A percentile compares a stretch with the other conserved stretches of the same genome.
Conservation (phyloP, 2,888 invertebrate genomes). For the Drosophila heteroneura region DNA sequence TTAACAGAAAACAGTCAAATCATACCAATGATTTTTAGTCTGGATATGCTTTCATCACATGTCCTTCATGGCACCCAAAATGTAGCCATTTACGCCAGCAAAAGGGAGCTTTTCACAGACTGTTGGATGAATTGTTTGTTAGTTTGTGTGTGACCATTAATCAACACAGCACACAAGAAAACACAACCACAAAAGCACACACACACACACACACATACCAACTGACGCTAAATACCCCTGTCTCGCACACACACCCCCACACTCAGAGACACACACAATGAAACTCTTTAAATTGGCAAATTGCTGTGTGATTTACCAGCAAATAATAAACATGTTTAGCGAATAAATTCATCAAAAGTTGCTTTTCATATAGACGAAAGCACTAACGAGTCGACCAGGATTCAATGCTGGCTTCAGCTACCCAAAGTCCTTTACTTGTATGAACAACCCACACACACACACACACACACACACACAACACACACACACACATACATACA, state of each 20-base stretch:
- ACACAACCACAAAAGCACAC: constrained; percentile 29
- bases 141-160: constrained; percentile 70
- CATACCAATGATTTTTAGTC: background rate
- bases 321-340: constrained; percentile 83
- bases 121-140: constrained; percentile 58
- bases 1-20: background rate
- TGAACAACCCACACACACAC: constrained; percentile 20
- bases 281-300: constrained; percentile 77
- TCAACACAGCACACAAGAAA: constrained; percentile 63
- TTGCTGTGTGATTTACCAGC: constrained; percentile 80
- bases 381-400: constrained; percentile 64
- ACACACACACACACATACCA: constrained; percentile 20
- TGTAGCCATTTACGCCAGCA: constrained; percentile 17
- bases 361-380: constrained; percentile 69
- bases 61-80: constrained; percentile 4
- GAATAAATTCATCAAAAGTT: constrained; percentile 80
- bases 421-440: constrained; percentile 22
- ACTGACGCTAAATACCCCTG: constrained; percentile 42
- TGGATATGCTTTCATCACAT: background rate
- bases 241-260: constrained; percentile 9
- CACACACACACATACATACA: background rate
- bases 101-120: constrained; percentile 43
- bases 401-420: constrained; percentile 29
- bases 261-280: constrained; percentile 19
- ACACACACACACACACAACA: background rate